Evolutionary conservation across 2,113 vertebrate genomes (phyloP), one percentile per base, ranked within the genome.

Genomic region (Zosterops japonicus): DNA sequence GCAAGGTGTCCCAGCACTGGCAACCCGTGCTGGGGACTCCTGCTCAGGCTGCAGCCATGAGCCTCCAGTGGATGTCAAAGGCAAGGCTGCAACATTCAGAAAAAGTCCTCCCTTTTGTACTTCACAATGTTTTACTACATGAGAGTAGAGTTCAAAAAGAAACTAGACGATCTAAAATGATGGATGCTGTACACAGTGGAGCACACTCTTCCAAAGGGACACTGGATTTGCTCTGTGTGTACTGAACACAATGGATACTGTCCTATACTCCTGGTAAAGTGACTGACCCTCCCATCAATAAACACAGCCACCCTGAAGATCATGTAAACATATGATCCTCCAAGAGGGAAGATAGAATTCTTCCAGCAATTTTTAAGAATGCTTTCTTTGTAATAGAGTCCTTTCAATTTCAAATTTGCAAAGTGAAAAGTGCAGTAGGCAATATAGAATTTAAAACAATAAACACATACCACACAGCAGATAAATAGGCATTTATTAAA

Each of bases 401-500:
- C 35, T 71, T 61, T 39, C 61, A 72, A 90, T 42, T 41, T 69
- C 67, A 91, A 70, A 77, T 27, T 50, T 39, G 31, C 10, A 4
- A 55, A 78, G 29, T 28, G 31, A 14, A 11, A 65, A 83, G 24
- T 23, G 41, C 49, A 82, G 35, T 3, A 70, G 35, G 22, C 17
- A 93, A 64, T 11, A 53, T 8, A 36, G 8, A 79, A 65, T 72
- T 14, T 39, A 25, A 24, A 61, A 49, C 56, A 74, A 77, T 5
- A 55, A 89, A 76, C 69, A 89, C 81, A 64, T 55, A 93, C 33
- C 53, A 92, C 20, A 91, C 20, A 91, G 90, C 79, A 92, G 85
- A 95, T 95, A 97, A 97, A 97, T 88, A 97, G 41, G 61, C 59
- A 96, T 97, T 97, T 97, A 97, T 98, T 97, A 95, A 98, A 96